Base-by-base conservation (phyloP, 2,888 invertebrate species). In the Cerceris ruficornis region DNA sequence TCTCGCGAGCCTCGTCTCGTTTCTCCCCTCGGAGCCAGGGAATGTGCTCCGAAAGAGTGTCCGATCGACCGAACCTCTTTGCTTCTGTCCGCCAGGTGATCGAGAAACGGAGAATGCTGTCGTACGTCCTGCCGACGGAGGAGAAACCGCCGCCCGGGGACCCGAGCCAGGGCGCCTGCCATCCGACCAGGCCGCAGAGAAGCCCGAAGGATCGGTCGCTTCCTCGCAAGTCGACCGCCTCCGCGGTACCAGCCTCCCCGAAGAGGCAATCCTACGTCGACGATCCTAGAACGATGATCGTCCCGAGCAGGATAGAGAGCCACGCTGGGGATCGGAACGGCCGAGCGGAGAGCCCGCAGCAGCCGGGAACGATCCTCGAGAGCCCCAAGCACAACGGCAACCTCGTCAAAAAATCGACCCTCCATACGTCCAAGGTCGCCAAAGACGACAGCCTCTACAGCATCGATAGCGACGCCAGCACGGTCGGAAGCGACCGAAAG, bases 81-180 rank as follows among this genome's bases (percentile, higher is more conserved):
- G 50, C 28, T 76, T 68, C 58, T 68, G 60, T 78, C 69, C 28
- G 58, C 64, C 85, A 86, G 82, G 78, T 81, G 70, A 82, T 81
- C 71, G 76, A 76, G 64, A 69, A 69, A 77, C 82, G 80, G 80
- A 90, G 83, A 85, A 96, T 96, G 96, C 93, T 96, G 93, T 96
- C 96, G 85, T 96, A 96, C 92, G 96, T 96, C 95, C 93, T 96
- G 87, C 96, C 96, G 66, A 95, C 95, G 89, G 96, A 96, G 89
- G 96, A 96, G 91, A 96, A 96, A 92, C 95, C 96, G 69, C 95
- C 96, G 69, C 94, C 95, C 84, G 95, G 90, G 73, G 89, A 90
- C 54, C 82, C 88, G 59, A 87, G 84, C 69, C 87, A 85, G 58
- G 67, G 72, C 77, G 78, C 80, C 81, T 82, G 75, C 52, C 86